Conservation (phyloP, 1,140 invertebrate genomes). For the Drosophila orena region DNA sequence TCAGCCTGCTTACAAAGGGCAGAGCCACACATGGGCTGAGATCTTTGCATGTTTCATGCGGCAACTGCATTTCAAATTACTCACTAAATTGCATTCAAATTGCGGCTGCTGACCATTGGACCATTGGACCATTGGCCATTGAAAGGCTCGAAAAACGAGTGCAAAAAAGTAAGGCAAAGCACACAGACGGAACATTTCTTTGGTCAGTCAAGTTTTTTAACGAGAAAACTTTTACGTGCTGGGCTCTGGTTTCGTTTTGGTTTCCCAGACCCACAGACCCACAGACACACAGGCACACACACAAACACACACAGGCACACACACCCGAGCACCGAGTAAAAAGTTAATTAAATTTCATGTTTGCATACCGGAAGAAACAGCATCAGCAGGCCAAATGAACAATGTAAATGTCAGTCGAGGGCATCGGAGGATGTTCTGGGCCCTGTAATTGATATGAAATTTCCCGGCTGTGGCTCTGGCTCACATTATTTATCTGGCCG, state of each 20-base stretch:
- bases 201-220: conserved; percentile 75
- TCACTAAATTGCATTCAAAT: conserved; percentile 81
- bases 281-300: conserved; percentile 1
- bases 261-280: conserved; percentile 33
- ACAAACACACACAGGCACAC: neutral
- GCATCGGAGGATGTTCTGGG: conserved; percentile 21
- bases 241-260: conserved; percentile 32
- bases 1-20: conserved; percentile 31
- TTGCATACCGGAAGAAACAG: conserved; percentile 55
- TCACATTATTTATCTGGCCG: conserved; percentile 27
- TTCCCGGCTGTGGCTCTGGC: conserved; percentile 5
- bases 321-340: conserved; percentile 38
- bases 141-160: conserved; percentile 31
- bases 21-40: conserved; percentile 35
- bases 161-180: conserved; percentile 3
- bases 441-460: conserved; percentile 58
- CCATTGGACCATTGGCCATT: conserved; percentile 65
- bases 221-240: conserved; percentile 77
- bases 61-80: conserved; percentile 75
- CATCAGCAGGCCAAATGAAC: conserved; percentile 38
- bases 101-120: conserved; percentile 67
- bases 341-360: conserved; percentile 82
- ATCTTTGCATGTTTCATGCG: conserved; percentile 63
- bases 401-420: conserved; percentile 49
- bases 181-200: conserved; percentile 64